Base-by-base conservation (phyloP, 2,888 invertebrate species). In the Folsomia candida region DNA sequence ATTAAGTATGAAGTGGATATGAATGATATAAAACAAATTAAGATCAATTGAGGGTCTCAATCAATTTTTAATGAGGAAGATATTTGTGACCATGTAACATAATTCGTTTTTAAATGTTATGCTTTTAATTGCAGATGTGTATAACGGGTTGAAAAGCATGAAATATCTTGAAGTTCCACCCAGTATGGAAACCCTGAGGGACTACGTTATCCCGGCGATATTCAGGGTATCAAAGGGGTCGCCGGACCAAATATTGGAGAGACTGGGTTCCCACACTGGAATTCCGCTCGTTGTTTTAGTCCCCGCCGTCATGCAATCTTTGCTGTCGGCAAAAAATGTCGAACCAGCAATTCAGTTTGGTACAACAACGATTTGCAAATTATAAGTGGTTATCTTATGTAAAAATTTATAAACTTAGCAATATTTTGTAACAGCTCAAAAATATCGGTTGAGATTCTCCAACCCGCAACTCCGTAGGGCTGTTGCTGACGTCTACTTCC, bases 191-290 rank as follows among this genome's bases (percentile, higher is more conserved):
- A 91, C 92, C 0, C 82, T 93, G 1, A 85, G 88, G 68, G 90
- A 91, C 67, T 93, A 91, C 81, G 87, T 92, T 0, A 86, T 93
- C 72, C 93, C 93, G 9, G 87, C 87, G 81, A 80, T 91, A 1
- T 85, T 87, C 28, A 86, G 28, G 2, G 66, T 70, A 62, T 18
- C 11, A 64, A 54, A 54, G 6, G 69, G 67, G 24, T 27, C 72
- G 0, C 18, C 72, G 11, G 74, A 78, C 57, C 57, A 26, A 14
- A 58, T 69, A 2, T 27, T 80, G 24, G 70, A 78, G 26, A 74
- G 71, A 51, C 61, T 80, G 2, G 74, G 75, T 51, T 61, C 37
- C 6, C 62, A 72, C 20, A 66, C 75, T 3, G 68, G 71, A 18
- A 68, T 79, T 20, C 62, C 76, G 0, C 14, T 76, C 2, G n/a